Percentiles rank a stretch among this genome's conserved stretches.
Evolutionary conservation across 2,797 vertebrate genomes (phyloP).

Genomic region (Sylvilagus floridanus): DNA sequence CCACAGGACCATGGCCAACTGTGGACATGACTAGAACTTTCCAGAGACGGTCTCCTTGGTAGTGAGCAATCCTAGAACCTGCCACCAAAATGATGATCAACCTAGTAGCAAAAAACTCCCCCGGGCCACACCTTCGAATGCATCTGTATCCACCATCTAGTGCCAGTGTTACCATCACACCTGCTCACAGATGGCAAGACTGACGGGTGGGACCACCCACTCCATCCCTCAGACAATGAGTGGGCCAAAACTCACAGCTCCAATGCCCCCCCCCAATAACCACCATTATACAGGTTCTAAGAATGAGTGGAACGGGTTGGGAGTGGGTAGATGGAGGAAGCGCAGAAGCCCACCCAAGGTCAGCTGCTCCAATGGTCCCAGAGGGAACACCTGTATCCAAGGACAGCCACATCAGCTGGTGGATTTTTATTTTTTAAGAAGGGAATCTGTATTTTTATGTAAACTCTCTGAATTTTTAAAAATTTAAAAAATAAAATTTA

Average conservation of each 20-base stretch:
- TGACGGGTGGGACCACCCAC: not conserved
- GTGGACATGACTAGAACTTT: not conserved
- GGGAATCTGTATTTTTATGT: not conserved
- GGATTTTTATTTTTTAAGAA: not conserved
- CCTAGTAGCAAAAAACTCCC: not conserved
- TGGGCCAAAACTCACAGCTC: not conserved
- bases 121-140: not conserved
- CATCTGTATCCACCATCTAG: not conserved
- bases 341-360: not conserved
- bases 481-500: too few species aligned
- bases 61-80: conserved; percentile 19
- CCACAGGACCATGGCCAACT: not conserved
- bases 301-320: not conserved
- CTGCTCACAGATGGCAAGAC: not conserved
- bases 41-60: not conserved
- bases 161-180: not conserved
- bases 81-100: not conserved
- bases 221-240: not conserved
- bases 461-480: not conserved
- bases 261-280: not conserved
- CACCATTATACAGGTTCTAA: not conserved
- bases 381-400: not conserved
- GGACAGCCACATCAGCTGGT: not conserved
- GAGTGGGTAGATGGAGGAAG: fast-evolving
- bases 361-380: not conserved